Evolutionary conservation across 1,140 invertebrate genomes (phyloP), one percentile per base, ranked within the genome.

Genomic region (Patella vulgata): DNA sequence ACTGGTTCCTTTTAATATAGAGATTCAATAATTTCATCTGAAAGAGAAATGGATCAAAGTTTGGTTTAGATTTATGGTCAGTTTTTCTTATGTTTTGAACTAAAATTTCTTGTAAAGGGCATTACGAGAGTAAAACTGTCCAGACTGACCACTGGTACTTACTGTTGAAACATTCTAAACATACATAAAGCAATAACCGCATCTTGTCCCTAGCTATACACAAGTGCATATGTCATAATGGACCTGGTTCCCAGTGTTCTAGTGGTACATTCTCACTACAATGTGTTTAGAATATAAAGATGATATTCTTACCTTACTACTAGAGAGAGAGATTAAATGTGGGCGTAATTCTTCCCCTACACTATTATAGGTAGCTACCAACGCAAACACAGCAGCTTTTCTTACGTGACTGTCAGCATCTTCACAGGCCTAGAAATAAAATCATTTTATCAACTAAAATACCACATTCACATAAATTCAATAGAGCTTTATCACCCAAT

Each of bases 351-450:
- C 90, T 73, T 96, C 93, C 1, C 95, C 95, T 3, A 96, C 89
- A 17, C 90, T 89, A 68, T 91, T 88, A 68, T 97, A 92, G 58
- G 97, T 89, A 31, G 93, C 92, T 2, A 98, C 96, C 89, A 98
- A 94, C 78, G 94, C 96, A 83, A 98, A 97, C 1, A 97, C 94
- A 9, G 94, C 92, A 62, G 93, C 93, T 81, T 98, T 97, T 17
- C 96, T 88, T 27, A 97, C 94, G 57, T 92, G 89, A 63, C 93
- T 95, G 80, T 96, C 93, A 21, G 87, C 83, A 78, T 92, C 89
- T 79, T 97, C 94, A 78, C 95, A 96, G 5, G 93, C 91, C 88
- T 95, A 47, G 23, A 52, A 52, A 36, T 52, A 60, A 42, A 50
- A 51, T 11, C n/a, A n/a, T n/a, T n/a, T n/a, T n/a, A 25, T n/a